phyloP scores from a whole-genome alignment of 1,140 invertebrate genomes.

The Diabrotica virgifera region DNA sequence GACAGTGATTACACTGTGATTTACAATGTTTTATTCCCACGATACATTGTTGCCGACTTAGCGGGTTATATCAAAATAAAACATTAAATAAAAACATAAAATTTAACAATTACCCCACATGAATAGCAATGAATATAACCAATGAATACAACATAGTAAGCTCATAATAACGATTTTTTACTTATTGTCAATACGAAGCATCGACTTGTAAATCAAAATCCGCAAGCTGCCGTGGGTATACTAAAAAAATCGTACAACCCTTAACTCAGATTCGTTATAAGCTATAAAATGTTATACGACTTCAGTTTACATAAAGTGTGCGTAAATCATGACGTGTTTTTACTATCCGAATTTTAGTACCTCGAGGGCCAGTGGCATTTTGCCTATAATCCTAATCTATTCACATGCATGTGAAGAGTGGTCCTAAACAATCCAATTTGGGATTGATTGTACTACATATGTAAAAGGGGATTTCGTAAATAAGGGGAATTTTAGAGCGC shows the following conservation, averaged over 20 bases:
- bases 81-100: conserved; percentile 3
- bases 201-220: conserved; percentile 2
- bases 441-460: background rate
- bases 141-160: background rate
- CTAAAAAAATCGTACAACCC: background rate
- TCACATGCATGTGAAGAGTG: conserved; percentile 1
- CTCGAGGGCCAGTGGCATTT: background rate
- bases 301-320: background rate
- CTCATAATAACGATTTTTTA: background rate
- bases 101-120: background rate
- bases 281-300: conserved; percentile 1
- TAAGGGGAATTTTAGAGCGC: background rate
- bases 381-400: conserved; percentile 2
- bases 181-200: conserved; percentile 2
- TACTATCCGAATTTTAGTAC: conserved; percentile 1
- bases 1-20: background rate
- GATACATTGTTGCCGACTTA: background rate
- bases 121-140: background rate
- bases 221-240: background rate
- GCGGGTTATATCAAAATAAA: conserved; percentile 2
- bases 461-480: background rate
- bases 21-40: background rate
- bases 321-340: conserved; percentile 1
- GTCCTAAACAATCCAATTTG: background rate
- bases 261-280: conserved; percentile 3